phyloP scores from a whole-genome alignment of 2,113 vertebrate species.

The Cinclus mexicanus region DNA sequence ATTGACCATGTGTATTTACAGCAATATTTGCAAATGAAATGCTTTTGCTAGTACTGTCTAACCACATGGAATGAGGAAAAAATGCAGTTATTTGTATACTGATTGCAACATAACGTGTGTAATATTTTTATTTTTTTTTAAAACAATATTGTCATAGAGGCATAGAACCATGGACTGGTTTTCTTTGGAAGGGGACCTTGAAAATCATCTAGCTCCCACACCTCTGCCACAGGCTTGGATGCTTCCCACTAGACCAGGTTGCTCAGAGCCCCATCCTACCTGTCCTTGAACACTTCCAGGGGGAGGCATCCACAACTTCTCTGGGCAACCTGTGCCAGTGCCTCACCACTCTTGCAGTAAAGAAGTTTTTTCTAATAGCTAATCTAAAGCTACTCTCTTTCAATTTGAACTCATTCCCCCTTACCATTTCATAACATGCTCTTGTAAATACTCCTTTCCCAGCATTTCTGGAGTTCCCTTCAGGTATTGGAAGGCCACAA shows the following conservation, averaged over 20 bases:
- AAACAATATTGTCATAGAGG: neutral
- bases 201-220: neutral
- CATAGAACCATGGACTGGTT: neutral
- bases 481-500: neutral
- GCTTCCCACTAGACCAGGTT: neutral
- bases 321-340: neutral
- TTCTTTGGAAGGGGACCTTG: neutral
- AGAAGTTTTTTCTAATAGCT: neutral
- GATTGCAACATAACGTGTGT: neutral
- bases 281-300: neutral
- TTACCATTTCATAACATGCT: neutral
- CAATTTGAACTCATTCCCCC: neutral
- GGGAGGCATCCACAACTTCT: neutral
- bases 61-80: neutral
- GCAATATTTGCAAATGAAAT: conserved; percentile 33
- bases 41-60: neutral
- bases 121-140: neutral
- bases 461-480: neutral
- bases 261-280: neutral
- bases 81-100: neutral
- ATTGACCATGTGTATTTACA: conserved; percentile 46
- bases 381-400: neutral
- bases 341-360: neutral
- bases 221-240: too few relatives aligned
- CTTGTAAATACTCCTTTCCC: neutral